These are phyloP conservation scores for Periophthalmus magnuspinnatus DNA, from an alignment of 2,797 vertebrate species.

Conservation along the genomic window DNA sequence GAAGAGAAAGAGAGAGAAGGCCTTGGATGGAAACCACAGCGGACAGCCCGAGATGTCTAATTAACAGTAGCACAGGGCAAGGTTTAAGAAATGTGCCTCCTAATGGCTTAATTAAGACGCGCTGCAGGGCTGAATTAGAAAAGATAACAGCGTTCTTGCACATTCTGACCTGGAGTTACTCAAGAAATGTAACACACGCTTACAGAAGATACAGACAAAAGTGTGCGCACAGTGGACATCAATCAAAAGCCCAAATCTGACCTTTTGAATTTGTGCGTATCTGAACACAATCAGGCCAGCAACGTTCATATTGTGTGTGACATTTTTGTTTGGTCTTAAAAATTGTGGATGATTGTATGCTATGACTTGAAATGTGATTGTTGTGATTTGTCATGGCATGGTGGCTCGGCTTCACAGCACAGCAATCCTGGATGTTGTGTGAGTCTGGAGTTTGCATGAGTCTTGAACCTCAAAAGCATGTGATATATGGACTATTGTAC, in stretches of 20 bases:
- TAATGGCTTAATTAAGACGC: slow-evolving; percentile 53
- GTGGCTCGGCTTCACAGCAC: too few species aligned
- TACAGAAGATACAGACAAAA: background rate
- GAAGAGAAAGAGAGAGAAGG: slow-evolving; percentile 48
- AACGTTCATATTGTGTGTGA: too few species aligned
- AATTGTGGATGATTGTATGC: too few species aligned
- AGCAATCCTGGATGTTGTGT: too few species aligned
- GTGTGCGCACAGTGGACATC: background rate
- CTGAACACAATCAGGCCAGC: background rate
- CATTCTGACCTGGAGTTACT: slow-evolving; percentile 9
- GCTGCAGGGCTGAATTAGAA: slow-evolving; percentile 18
- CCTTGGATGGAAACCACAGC: slow-evolving; percentile 58
- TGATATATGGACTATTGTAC: too few species aligned
- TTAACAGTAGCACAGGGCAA: slow-evolving; percentile 51
- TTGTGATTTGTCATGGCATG: too few species aligned
- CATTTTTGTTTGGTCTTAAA: too few species aligned
- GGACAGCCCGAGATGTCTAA: slow-evolving; percentile 56
- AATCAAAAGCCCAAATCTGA: background rate
- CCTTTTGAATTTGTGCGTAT: background rate
- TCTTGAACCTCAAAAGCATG: too few species aligned
- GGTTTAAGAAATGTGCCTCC: slow-evolving; percentile 41
- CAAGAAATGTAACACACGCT: background rate
- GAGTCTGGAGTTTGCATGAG: too few species aligned
- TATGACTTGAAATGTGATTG: too few species aligned
- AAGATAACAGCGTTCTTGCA: slow-evolving; percentile 15